These are phyloP conservation scores for Nomada lathburiana DNA, from an alignment of 2,888 invertebrate genomes.

Conservation along the genomic window DNA sequence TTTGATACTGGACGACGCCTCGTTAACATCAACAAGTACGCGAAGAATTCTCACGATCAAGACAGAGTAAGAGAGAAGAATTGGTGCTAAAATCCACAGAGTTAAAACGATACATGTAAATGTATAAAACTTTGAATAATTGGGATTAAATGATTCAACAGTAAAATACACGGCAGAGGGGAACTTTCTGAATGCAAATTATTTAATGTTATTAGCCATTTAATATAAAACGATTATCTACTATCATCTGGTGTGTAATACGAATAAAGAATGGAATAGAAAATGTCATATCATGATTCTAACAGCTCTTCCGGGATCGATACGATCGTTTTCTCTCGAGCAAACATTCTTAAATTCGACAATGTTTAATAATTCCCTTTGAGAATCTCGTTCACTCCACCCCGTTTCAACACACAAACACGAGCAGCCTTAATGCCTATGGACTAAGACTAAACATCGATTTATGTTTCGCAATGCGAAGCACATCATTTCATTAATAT, in stretches of 20 bases:
- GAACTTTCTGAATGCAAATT: background rate
- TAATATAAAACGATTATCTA: background rate
- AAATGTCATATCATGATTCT: conserved; percentile 38
- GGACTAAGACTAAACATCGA: conserved; percentile 59
- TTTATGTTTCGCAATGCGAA: conserved; percentile 69
- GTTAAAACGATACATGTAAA: no score
- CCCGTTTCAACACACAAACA: conserved; percentile 22
- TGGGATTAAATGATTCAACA: background rate
- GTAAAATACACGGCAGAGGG: background rate
- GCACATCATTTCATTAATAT: conserved; percentile 61
- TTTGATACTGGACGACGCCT: no score
- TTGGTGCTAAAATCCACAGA: no score
- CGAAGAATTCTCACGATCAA: no score
- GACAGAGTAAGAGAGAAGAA: no score
- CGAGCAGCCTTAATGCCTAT: conserved; percentile 52
- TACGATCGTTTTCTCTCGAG: conserved; percentile 28
- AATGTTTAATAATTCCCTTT: background rate
- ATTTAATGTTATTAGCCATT: background rate
- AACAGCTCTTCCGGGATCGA: conserved; percentile 48
- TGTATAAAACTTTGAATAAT: no score
- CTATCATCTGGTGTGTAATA: background rate
- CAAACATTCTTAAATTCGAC: conserved; percentile 30
- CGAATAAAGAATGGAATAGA: conserved; percentile 32
- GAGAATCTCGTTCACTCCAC: background rate
- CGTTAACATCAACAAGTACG: no score